Percentiles rank a stretch among this genome's conserved stretches.
Evolutionary conservation across 2,888 invertebrate species (phyloP).

Genomic region (Scaptomyza parva): DNA sequence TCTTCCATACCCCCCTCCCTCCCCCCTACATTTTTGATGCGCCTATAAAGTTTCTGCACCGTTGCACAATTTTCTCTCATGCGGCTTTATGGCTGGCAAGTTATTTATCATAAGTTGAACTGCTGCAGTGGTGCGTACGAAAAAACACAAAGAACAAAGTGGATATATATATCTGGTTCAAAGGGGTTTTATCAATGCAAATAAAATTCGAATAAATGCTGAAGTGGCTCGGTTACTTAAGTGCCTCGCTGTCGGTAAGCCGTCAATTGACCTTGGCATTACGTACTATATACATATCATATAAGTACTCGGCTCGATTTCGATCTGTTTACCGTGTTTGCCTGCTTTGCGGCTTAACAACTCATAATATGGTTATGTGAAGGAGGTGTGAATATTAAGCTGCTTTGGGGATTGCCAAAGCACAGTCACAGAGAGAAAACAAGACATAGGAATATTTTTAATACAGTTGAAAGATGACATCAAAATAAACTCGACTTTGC

Average conservation of each 20-base stretch:
- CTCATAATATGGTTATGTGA: slow-evolving; percentile 14
- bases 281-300: background rate
- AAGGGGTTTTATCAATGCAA: slow-evolving; percentile 28
- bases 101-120: slow-evolving; percentile 56
- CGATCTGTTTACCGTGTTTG: slow-evolving; percentile 6
- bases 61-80: slow-evolving; percentile 44
- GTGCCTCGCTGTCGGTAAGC: slow-evolving; percentile 14
- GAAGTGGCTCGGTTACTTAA: slow-evolving; percentile 20
- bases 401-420: slow-evolving; percentile 44
- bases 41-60: slow-evolving; percentile 64
- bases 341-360: slow-evolving; percentile 33
- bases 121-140: slow-evolving; percentile 37
- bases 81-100: slow-evolving; percentile 21
- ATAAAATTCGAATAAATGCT: slow-evolving; percentile 35
- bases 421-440: too few relatives aligned
- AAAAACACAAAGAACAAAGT: slow-evolving; percentile 15
- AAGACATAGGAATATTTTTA: too few relatives aligned
- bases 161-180: background rate
- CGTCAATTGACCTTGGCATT: slow-evolving; percentile 36
- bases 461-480: too few relatives aligned
- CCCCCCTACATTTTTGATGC: slow-evolving; percentile 41
- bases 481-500: too few relatives aligned
- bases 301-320: background rate
- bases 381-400: slow-evolving; percentile 56
- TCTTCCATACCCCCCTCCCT: too few relatives aligned